phyloP scores from a whole-genome alignment of 2,113 vertebrate genomes.

The Ceyx melanurus region DNA sequence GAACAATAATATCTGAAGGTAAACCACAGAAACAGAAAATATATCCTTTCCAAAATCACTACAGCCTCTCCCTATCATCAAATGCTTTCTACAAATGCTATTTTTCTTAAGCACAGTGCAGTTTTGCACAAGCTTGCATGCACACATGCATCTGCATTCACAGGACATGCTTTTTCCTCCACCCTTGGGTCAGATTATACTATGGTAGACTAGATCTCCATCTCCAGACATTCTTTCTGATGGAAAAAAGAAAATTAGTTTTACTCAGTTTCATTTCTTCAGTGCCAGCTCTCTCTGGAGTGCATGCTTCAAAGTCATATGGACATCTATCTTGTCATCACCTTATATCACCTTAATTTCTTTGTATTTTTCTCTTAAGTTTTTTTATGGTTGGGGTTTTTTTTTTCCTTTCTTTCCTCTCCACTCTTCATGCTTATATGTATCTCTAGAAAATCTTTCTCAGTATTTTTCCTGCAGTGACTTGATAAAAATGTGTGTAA shows the following conservation, averaged over 20 bases:
- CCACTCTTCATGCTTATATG: background rate
- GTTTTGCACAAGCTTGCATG: background rate
- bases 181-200: background rate
- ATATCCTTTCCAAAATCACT: background rate
- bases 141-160: accelerated
- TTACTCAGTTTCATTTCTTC: background rate
- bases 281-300: background rate
- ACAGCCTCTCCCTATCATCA: background rate
- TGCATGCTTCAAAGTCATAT: background rate
- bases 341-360: background rate
- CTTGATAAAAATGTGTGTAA: background rate
- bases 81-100: background rate
- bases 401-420: background rate
- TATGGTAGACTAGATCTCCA: background rate
- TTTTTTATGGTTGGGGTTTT: too few relatives aligned
- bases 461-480: background rate
- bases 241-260: background rate
- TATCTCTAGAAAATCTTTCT: background rate
- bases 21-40: background rate
- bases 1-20: background rate
- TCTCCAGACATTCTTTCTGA: background rate
- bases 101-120: background rate
- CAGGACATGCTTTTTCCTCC: background rate
- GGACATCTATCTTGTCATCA: background rate
- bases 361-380: background rate